Evolutionary conservation across 2,888 invertebrate species (phyloP).

Genomic region (Spisula subtruncata): DNA sequence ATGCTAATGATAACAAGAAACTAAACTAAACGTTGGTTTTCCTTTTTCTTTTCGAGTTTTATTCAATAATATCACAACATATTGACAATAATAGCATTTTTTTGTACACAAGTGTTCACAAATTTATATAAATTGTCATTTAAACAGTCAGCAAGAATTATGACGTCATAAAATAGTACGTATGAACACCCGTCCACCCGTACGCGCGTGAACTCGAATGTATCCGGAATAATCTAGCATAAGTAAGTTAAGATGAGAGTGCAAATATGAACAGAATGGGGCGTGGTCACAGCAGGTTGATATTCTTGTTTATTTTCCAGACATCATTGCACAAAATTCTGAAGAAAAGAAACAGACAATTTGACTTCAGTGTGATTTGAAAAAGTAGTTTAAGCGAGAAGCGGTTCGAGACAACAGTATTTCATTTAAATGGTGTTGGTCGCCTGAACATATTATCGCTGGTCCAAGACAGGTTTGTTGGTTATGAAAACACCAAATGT

Average conservation of each 20-base stretch:
- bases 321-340: conserved; percentile 63
- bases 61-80: conserved; percentile 16
- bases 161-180: not conserved
- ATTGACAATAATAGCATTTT: not conserved
- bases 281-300: not conserved
- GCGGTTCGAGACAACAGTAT: not conserved
- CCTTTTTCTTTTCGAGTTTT: not conserved
- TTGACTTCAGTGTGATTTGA: conserved; percentile 10
- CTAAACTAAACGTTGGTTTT: not conserved
- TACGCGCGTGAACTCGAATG: not conserved
- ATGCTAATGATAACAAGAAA: not conserved
- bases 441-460: no score
- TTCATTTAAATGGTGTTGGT: no score
- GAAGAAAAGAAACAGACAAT: conserved; percentile 39
- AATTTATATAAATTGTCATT: not conserved
- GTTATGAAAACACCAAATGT: no score
- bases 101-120: not conserved
- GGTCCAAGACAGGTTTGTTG: no score
- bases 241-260: not conserved
- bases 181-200: no score
- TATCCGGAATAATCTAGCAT: not conserved
- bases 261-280: conserved; percentile 15
- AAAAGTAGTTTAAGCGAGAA: not conserved
- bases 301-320: conserved; percentile 32
- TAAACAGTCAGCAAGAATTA: not conserved